These are phyloP conservation scores for Scelioninae gen. 1 DNA, from an alignment of 2,888 invertebrate genomes.

Conservation along the genomic window DNA sequence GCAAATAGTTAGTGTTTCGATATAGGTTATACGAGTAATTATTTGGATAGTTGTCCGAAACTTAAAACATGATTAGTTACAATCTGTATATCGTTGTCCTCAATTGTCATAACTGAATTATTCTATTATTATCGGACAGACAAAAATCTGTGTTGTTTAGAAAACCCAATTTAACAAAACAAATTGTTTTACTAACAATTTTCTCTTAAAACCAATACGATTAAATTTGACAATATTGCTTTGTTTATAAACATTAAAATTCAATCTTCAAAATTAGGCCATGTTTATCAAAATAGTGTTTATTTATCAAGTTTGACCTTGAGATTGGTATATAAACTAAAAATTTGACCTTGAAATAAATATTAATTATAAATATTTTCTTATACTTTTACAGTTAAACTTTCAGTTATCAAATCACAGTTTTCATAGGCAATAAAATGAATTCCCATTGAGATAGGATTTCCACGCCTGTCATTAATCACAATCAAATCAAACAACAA, in stretches of 20 bases:
- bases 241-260: too few relatives aligned
- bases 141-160: background rate
- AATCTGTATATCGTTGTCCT: constrained; percentile 50
- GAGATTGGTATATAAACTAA: too few relatives aligned
- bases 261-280: too few relatives aligned
- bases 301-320: too few relatives aligned
- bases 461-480: background rate
- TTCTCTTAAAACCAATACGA: too few relatives aligned
- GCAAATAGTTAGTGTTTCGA: constrained; percentile 58
- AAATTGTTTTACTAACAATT: too few relatives aligned
- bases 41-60: constrained; percentile 62
- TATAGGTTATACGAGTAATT: constrained; percentile 61
- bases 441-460: background rate
- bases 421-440: background rate
- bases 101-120: constrained; percentile 19
- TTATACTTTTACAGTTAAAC: too few relatives aligned
- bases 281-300: too few relatives aligned
- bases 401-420: background rate
- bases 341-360: too few relatives aligned
- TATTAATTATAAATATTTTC: too few relatives aligned
- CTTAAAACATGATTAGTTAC: constrained; percentile 60
- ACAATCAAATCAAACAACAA: background rate
- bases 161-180: background rate
- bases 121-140: background rate
- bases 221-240: too few relatives aligned